A percentile compares a stretch with the other conserved stretches of the same genome.
These are phyloP conservation scores for Pammene fasciana DNA, from an alignment of 2,888 invertebrate genomes.

Conservation along the genomic window DNA sequence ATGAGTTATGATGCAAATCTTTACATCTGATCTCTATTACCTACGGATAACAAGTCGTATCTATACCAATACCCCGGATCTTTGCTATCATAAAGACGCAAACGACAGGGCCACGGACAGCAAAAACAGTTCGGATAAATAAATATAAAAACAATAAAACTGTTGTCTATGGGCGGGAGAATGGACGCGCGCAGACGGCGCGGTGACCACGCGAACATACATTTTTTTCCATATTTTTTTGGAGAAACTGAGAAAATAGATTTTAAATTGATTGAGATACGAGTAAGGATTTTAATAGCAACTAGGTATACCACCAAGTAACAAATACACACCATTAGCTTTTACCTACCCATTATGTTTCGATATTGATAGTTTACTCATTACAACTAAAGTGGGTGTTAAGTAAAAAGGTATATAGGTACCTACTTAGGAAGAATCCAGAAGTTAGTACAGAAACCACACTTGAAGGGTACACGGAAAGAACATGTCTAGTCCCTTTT, in stretches of 20 bases:
- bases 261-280: background rate
- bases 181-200: slow-evolving; percentile 75
- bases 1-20: slow-evolving; percentile 2
- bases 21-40: slow-evolving; percentile 3
- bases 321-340: too few species aligned
- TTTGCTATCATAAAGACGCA: slow-evolving; percentile 69
- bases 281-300: background rate
- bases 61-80: slow-evolving; percentile 54
- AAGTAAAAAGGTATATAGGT: too few species aligned
- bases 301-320: too few species aligned
- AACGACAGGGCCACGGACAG: slow-evolving; percentile 66
- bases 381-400: too few species aligned
- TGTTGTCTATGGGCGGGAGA: slow-evolving; percentile 80
- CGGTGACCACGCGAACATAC: slow-evolving; percentile 54
- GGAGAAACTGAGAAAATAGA: background rate
- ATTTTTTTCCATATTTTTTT: background rate
- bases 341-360: too few species aligned
- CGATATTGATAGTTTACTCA: too few species aligned
- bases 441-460: too few species aligned
- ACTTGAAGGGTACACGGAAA: too few species aligned
- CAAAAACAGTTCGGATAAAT: slow-evolving; percentile 77
- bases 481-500: too few species aligned
- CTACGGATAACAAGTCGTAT: slow-evolving; percentile 47
- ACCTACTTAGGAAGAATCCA: too few species aligned
- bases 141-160: slow-evolving; percentile 83